A percentile compares a stretch with the other conserved stretches of the same genome.
These are phyloP conservation scores for Anoplolepis gracilipes DNA, from an alignment of 1,140 invertebrate genomes.

Conservation along the genomic window DNA sequence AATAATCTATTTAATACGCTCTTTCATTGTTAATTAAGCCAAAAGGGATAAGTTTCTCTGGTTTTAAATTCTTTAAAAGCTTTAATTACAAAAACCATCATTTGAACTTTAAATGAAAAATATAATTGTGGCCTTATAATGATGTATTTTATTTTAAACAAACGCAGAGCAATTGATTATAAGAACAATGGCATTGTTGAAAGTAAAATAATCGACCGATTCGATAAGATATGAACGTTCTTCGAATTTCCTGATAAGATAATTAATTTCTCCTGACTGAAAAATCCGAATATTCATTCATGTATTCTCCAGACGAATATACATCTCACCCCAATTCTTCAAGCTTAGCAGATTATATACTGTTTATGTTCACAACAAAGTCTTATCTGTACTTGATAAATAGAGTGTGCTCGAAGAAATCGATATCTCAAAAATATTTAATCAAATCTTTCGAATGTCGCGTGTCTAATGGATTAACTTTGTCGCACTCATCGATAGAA, in stretches of 20 bases:
- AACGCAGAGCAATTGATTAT: neutral
- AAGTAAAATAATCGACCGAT: neutral
- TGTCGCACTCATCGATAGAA: conserved; percentile 24
- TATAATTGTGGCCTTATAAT: neutral
- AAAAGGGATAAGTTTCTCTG: neutral
- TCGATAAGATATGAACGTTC: neutral
- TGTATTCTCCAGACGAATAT: neutral
- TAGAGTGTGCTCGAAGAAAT: neutral
- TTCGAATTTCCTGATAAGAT: neutral
- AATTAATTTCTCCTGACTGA: neutral
- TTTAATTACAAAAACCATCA: neutral
- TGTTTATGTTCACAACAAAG: neutral
- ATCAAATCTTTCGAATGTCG: conserved; percentile 25
- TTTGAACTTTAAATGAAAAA: neutral
- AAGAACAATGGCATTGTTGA: conserved; percentile 11
- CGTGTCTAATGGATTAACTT: conserved; percentile 20
- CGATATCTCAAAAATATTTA: neutral
- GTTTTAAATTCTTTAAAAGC: neutral
- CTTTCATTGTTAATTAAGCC: neutral
- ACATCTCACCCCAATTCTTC: neutral
- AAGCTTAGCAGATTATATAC: neutral
- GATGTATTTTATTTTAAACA: neutral
- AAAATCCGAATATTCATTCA: neutral
- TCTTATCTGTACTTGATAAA: neutral
- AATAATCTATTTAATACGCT: conserved; percentile 3